Percentiles rank a stretch among this genome's conserved stretches.
Evolutionary conservation across 2,113 vertebrate genomes (phyloP).

Genomic region (Pteruthius melanotis): DNA sequence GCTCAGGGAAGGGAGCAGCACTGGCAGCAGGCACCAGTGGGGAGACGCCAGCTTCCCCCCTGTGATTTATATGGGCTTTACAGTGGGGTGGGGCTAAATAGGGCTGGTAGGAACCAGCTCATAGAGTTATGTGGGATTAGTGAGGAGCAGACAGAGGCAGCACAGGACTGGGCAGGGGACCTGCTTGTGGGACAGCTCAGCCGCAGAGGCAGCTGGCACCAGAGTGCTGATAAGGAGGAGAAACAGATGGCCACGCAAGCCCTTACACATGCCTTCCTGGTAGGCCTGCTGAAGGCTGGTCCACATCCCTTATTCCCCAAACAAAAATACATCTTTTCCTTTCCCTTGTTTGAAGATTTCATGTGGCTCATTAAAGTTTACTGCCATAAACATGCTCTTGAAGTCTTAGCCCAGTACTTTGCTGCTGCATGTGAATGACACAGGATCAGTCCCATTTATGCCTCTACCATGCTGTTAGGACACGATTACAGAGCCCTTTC

Average conservation of each 20-base stretch:
- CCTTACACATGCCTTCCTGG: constrained; percentile 54
- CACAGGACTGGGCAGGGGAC: not conserved
- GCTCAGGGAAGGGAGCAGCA: not conserved
- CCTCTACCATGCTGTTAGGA: not conserved
- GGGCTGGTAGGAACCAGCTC: not conserved
- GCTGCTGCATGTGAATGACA: rapidly evolving
- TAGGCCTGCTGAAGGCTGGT: constrained; percentile 54
- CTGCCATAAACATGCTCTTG: not conserved
- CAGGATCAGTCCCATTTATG: not conserved
- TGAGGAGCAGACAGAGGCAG: not conserved
- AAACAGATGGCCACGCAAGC: constrained; percentile 52
- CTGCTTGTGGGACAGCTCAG: not conserved
- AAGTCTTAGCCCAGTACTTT: not conserved
- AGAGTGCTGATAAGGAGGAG: constrained; percentile 40
- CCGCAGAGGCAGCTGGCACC: constrained; percentile 50
- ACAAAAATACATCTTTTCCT: constrained; percentile 31
- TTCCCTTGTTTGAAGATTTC: constrained; percentile 20
- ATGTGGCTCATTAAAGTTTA: constrained; percentile 9
- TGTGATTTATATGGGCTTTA: not conserved
- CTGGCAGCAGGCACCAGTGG: not conserved
- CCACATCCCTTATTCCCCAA: constrained; percentile 26
- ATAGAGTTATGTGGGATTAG: not conserved
- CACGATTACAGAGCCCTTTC: not conserved
- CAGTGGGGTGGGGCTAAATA: not conserved
- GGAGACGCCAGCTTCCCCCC: not conserved